Percentiles rank a stretch among this genome's conserved stretches.
phyloP scores from a whole-genome alignment of 2,888 invertebrate species.

The Actias luna region DNA sequence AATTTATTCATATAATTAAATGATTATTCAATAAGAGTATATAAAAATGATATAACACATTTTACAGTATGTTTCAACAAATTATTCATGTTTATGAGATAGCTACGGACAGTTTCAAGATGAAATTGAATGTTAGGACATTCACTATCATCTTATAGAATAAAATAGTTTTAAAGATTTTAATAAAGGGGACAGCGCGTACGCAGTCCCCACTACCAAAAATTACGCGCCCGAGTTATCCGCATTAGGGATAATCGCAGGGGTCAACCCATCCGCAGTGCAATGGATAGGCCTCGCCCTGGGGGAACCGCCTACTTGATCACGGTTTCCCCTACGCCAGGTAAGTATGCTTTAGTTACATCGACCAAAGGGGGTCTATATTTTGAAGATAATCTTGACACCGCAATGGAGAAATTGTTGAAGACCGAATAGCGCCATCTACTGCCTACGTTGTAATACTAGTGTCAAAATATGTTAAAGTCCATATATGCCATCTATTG shows the following conservation, averaged over 20 bases:
- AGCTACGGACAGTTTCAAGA: too few relatives aligned
- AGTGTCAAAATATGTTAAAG: too few relatives aligned
- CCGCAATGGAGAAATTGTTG: neutral
- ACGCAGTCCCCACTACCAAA: neutral
- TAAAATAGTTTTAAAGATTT: neutral
- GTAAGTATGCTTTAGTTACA: neutral
- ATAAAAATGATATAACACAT: too few relatives aligned
- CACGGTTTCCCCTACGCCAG: conserved; percentile 6
- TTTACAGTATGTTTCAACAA: too few relatives aligned
- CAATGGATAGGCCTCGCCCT: conserved; percentile 6
- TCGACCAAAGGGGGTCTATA: neutral
- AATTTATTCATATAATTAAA: too few relatives aligned
- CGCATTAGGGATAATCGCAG: conserved; percentile 5
- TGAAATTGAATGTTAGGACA: too few relatives aligned
- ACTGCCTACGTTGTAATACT: neutral
- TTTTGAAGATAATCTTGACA: neutral
- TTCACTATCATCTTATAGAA: too few relatives aligned
- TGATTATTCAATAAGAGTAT: too few relatives aligned
- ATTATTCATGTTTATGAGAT: too few relatives aligned
- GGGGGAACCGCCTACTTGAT: conserved; percentile 2
- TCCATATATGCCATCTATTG: too few relatives aligned
- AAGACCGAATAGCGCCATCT: neutral
- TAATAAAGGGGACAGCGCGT: neutral
- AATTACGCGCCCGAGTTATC: conserved; percentile 4
- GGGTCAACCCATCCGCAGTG: conserved; percentile 4